Base-by-base conservation (phyloP, 2,113 vertebrate species). In the Carettochelys insculpta region DNA sequence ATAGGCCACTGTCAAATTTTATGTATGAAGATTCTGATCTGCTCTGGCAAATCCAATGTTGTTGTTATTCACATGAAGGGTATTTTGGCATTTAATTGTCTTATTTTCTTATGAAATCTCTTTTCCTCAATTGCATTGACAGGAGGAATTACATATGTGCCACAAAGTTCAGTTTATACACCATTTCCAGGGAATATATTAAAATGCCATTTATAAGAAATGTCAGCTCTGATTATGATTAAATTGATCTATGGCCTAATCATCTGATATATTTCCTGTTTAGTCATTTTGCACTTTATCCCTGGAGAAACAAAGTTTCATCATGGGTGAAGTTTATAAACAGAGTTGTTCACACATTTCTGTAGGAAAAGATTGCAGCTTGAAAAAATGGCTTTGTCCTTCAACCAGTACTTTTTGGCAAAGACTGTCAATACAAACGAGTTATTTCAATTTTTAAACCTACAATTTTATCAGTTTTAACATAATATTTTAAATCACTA, bases 221-320 rank as follows among this genome's bases (percentile, higher is more conserved):
- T 43, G 71, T 43, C 71, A 43, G 71, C 27, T 75, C 71, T 75
- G 38, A 75, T 29, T 58, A 80, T 58, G 51, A 58, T 34, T 77
- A 56, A 78, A 43, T 19, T 29, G 27, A 51, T 53, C 38, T 50
- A 58, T 19, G 38, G 47, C 19, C 25, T 58, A 34, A 41, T 34
- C 52, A 58, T 54, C 91, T 92, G 51, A 77, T 1, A 41, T 1
- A 48, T 2, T 80, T 68, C 79, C 75, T 82, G 43, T 50, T 83
- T 85, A 83, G 78, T 1, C 6, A 91, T 92, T 91, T 92, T 75
- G 92, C 90, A 75, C 89, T 82, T 77, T 10, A 83, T 58, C 34
- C 84, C 71, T 76, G 34, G 52, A 41, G 75, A 51, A 58, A 31
- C n/a, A 14, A 13, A 29, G 54, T n/a, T 65, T 65, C 14, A n/a